Evolutionary conservation across 2,797 vertebrate species (phyloP).

Genomic region (Rhabdomys pumilio): DNA sequence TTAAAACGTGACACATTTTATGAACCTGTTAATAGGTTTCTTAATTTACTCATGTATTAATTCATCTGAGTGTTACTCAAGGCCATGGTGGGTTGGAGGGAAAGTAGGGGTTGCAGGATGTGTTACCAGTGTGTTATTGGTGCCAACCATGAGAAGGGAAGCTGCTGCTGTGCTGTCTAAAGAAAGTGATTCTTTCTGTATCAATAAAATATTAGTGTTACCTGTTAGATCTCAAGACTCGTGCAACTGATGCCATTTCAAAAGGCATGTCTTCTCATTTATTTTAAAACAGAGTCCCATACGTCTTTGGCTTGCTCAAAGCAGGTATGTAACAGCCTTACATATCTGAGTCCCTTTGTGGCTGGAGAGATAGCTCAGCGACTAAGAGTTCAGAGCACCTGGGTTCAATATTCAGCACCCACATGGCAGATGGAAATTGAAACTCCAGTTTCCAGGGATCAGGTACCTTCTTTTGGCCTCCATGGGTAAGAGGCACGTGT

Average conservation of each 20-base stretch:
- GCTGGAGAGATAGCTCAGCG: not conserved
- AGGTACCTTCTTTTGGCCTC: not conserved
- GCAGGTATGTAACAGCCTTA: not conserved
- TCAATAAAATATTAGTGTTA: not conserved
- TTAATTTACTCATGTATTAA: conserved; percentile 14
- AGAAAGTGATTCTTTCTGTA: not conserved
- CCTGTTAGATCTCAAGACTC: conserved; percentile 42
- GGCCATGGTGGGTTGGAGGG: not conserved
- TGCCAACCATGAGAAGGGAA: not conserved
- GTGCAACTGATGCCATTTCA: conserved; percentile 5
- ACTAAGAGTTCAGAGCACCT: not conserved
- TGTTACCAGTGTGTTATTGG: not conserved
- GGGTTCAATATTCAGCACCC: not conserved
- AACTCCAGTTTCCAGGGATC: not conserved
- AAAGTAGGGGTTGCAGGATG: not conserved
- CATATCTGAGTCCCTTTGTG: not conserved
- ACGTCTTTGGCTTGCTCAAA: not conserved
- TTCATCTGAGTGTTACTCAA: conserved; percentile 10
- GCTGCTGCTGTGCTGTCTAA: not conserved
- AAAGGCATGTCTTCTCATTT: not conserved
- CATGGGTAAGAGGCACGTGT: not conserved
- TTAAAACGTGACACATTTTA: conserved; percentile 39
- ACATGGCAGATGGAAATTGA: not conserved
- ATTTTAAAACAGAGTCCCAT: not conserved
- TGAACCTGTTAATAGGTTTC: not conserved